Percentiles rank a stretch among this genome's conserved stretches.
phyloP scores from a whole-genome alignment of 2,113 vertebrate species.

The Albula glossodonta region DNA sequence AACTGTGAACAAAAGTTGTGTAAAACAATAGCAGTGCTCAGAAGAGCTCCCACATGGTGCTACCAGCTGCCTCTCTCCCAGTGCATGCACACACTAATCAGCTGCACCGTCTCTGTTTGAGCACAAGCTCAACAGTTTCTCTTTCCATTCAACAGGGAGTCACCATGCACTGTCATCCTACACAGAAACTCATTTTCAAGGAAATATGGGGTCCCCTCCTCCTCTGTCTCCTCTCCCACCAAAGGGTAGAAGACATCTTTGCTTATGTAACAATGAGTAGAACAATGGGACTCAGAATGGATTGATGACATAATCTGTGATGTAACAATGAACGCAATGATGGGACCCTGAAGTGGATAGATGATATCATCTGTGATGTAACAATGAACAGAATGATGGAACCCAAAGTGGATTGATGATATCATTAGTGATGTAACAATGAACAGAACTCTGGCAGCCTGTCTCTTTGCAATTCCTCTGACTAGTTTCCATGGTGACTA shows the following conservation, averaged over 20 bases:
- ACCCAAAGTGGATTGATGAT: too few species aligned
- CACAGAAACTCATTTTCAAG: background rate
- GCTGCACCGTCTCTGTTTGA: background rate
- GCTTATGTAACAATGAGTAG: background rate
- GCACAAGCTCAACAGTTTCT: background rate
- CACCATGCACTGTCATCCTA: background rate
- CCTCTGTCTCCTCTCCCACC: too few species aligned
- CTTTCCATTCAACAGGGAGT: background rate
- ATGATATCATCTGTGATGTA: background rate
- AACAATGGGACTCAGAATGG: background rate
- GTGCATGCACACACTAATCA: background rate
- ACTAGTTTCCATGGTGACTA: background rate
- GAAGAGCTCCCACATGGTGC: background rate
- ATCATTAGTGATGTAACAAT: background rate
- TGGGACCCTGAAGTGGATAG: too few species aligned
- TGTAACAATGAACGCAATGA: background rate
- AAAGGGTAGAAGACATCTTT: background rate
- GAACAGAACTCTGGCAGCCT: background rate
- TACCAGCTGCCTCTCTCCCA: background rate
- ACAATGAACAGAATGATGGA: background rate
- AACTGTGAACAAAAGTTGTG: background rate
- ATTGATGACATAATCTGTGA: background rate
- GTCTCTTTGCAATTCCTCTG: background rate
- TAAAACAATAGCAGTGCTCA: background rate
- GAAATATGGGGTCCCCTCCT: background rate